These are phyloP conservation scores for Drosophila sp. DNA, from an alignment of 1,140 invertebrate species.

Conservation along the genomic window DNA sequence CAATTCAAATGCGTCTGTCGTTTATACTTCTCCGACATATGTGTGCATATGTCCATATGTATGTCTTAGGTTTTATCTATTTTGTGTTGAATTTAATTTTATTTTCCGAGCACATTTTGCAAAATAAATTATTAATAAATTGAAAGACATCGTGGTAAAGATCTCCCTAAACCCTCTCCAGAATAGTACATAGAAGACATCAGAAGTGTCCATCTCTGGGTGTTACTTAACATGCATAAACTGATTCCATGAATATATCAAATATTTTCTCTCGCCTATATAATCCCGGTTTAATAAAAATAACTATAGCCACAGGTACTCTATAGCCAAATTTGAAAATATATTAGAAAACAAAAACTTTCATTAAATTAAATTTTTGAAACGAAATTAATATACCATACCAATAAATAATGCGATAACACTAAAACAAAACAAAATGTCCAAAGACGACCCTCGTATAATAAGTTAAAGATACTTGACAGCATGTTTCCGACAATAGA, in stretches of 20 bases:
- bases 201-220: conserved; percentile 65
- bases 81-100: conserved; percentile 38
- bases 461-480: conserved; percentile 6
- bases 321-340: background rate
- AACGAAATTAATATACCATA: no score
- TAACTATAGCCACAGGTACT: background rate
- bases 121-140: conserved; percentile 81
- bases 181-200: conserved; percentile 12
- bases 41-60: background rate
- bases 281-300: conserved; percentile 19
- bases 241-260: conserved; percentile 75
- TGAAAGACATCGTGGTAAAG: conserved; percentile 52
- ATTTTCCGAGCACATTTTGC: conserved; percentile 66
- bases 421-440: background rate
- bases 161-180: background rate
- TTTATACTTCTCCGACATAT: conserved; percentile 21
- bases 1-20: conserved; percentile 69
- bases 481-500: conserved; percentile 45
- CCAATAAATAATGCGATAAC: no score
- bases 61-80: conserved; percentile 36
- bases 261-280: conserved; percentile 63
- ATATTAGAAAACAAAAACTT: no score
- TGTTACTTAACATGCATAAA: conserved; percentile 79
- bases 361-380: no score
- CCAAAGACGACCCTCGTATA: background rate